Evolutionary conservation across 2,888 invertebrate genomes (phyloP), one percentile per base, ranked within the genome.

Genomic region (Julus scandinavius): DNA sequence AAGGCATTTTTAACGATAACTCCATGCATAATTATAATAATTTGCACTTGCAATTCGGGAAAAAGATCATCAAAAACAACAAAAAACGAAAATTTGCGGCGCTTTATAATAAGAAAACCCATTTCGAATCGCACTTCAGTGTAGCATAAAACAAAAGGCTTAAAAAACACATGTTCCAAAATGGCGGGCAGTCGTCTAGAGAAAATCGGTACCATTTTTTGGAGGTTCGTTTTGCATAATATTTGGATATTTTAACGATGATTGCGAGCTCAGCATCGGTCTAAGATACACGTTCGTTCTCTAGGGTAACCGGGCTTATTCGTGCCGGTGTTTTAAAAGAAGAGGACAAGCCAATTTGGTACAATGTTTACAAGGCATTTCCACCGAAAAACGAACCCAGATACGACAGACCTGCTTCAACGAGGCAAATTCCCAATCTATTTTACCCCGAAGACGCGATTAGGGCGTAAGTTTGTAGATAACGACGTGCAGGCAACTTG

Each of bases 261-360:
- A n/a, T 72, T 72, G 38, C 15, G 15, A 72, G n/a, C n/a, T 11
- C 29, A 29, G 29, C 0, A 29, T 29, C 29, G 0, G 29, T 29
- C 29, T 29, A 29, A 29, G 29, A 29, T 15, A n/a, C 40, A n/a
- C 20, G 1, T 84, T 40, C 15, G 11, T 41, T 38, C n/a, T 84
- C 63, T 91, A 97, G 98, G 92, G 94, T 96, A 2, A 94, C 95
- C 90, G 97, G 97, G 6, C 93, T 99, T 58, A 92, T 99, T 17
- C 94, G 95, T 89, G 94, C 96, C 40, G 96, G 96, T 86, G 97
- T 96, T 4, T 93, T 98, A 92, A 95, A 95, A 91, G 93, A 95
- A 88, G 95, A 96, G 90, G 97, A 98, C 91, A 94, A 96, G 90
- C 99, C 99, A 0, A 89, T 99, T 13, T 99, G 99, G 99, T 97